Evolutionary conservation across 2,113 vertebrate genomes (phyloP), one percentile per base, ranked within the genome.

Genomic region (Chaetops frenatus): DNA sequence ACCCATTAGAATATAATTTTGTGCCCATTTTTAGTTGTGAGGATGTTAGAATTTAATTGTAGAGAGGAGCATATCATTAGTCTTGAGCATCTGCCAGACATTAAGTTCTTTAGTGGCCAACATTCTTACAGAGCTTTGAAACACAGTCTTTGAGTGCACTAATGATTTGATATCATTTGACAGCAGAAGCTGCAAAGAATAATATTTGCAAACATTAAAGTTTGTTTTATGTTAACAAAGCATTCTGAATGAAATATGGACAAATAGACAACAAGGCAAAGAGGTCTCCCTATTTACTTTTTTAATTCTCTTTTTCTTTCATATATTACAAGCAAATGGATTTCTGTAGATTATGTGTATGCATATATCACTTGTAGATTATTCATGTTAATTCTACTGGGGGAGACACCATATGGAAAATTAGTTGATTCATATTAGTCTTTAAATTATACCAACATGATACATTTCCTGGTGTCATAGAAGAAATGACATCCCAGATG

Each of bases 81-180:
- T 90, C 87, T 93, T 96, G 87, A 96, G 58, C 73, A 94, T 94
- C 86, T 97, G 95, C 87, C 87, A 97, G 64, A 86, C 80, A 93
- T 89, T 95, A 95, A 91, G 66, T 94, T 88, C 74, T 97, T 81
- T 72, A 64, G 45, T 90, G 79, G 87, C 58, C 94, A 96, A 66
- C 9, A 45, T 86, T 92, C 82, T 95, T 60, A 82, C 31, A 95
- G 86, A 93, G 53, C 81, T 97, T 96, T 97, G 92, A 96, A 97
- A 95, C 36, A n/a, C 12, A 45, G 29, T 74, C 53, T 85, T 96
- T 97, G 86, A 88, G 33, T 92, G 96, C 69, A 73, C 61, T 97
- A 92, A 96, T 97, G 65, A 83, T 96, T 97, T 96, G 19, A 56
- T 96, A 92, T 93, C 14, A 82, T 95, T 94, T 95, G 72, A 86